Percentiles rank a stretch among this genome's conserved stretches.
Evolutionary conservation across 2,113 vertebrate genomes (phyloP).

Genomic region (Sinocyclocheilus maitianheensis): DNA sequence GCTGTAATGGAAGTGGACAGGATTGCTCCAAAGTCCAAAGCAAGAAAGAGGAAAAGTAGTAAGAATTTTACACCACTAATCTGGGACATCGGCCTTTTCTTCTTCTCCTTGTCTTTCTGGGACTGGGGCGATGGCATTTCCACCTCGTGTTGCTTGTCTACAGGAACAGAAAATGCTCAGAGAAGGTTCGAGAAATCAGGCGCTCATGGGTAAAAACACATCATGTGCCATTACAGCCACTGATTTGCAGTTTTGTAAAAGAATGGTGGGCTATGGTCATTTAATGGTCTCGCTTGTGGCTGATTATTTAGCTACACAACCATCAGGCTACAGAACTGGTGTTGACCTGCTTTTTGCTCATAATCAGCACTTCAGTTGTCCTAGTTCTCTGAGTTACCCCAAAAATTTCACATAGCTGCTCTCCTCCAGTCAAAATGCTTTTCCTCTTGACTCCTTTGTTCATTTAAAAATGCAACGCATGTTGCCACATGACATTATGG

Average conservation of each 20-base stretch:
- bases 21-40: too few species aligned
- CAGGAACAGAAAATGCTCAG: constrained; percentile 44
- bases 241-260: not conserved
- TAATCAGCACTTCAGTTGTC: constrained; percentile 20
- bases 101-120: constrained; percentile 97
- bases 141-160: constrained; percentile 97
- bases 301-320: not conserved
- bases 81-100: constrained; percentile 96
- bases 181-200: not conserved
- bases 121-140: constrained; percentile 91
- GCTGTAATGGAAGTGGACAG: too few species aligned
- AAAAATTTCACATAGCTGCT: not conserved
- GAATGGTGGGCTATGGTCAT: not conserved
- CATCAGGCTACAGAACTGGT: not conserved
- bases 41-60: too few species aligned
- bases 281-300: not conserved
- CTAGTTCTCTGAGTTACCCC: not conserved
- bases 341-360: not conserved
- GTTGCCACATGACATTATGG: not conserved
- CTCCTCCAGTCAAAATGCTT: not conserved
- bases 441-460: not conserved
- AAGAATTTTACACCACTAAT: constrained; percentile 90
- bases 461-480: not conserved
- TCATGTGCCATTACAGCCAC: too few species aligned
- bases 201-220: too few species aligned